Evolutionary conservation across 2,888 invertebrate genomes (phyloP), one percentile per base, ranked within the genome.

Genomic region (Noctua fimbriata): DNA sequence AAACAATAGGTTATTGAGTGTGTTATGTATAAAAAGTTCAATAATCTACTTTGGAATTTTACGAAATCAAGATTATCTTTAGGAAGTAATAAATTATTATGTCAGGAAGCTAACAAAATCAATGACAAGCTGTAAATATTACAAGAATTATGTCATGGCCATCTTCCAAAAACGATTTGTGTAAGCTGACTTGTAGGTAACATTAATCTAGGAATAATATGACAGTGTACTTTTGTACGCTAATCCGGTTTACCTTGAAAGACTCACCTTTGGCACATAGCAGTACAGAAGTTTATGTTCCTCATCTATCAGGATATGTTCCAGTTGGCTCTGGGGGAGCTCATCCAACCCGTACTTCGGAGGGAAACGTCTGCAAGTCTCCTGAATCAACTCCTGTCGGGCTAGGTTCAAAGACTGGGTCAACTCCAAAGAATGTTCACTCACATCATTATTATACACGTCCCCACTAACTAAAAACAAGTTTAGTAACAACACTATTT

Each of bases 211-310:
- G 2, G n/a, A 77, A 70, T 44, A 60, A 16, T 66, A n/a, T 1
- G 47, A n/a, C 72, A 47, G 41, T 41, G 24, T 71, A 28, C 16
- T 16, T 18, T 28, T 58, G 69, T 47, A 66, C 63, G 47, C 71
- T 66, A 77, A 83, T 89, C 92, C 80, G 16, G 93, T 93, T 93
- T 81, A 88, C 93, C 93, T 94, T 94, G 76, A 76, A 79, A 72
- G 81, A 91, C 97, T 97, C 97, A 98, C 98, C 98, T 99, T 99
- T 81, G 99, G 99, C 85, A 99, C 99, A 94, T 99, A 99, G 93
- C 99, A 99, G 92, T 99, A 99, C 24, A 99, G 96, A 28, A 99
- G 97, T 93, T 98, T 98, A 92, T 99, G 98, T 81, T 97, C 97
- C 90, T 98, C 98, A 93, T 99, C 98, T 36, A 99, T 98, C 84